Evolutionary conservation across 2,113 vertebrate species (phyloP), one percentile per base, ranked within the genome.

Genomic region (Colistium nudipinnis): DNA sequence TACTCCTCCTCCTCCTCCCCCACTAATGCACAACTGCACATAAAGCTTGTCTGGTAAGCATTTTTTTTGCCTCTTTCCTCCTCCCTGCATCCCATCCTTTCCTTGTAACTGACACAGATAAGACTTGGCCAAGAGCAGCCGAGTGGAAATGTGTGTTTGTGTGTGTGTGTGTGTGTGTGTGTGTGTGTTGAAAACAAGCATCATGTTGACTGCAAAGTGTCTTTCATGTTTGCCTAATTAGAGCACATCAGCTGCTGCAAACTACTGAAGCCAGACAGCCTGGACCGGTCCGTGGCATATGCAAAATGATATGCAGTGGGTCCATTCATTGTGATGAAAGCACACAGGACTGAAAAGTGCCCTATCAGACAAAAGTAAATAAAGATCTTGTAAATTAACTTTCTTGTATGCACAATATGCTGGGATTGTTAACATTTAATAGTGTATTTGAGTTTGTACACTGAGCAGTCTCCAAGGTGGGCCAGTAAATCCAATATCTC

Each of bases 1-100:
- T 8, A 3, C 49, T 30, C 4, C 72, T 67, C 31, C 83, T 71
- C 60, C 70, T 56, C 76, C 66, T 71, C 51, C 80, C 61, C 87
- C 69, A 73, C 77, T 88, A 86, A 87, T 82, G 88, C 83, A 83
- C 83, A 85, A 81, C 81, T 84, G 85, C 88, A 89, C 80, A 85
- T 81, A 82, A 85, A 87, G 89, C 77, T 89, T 90, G 86, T 87
- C 85, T 88, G 88, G 49, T 89, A 90, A 90, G 89, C 88, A 88
- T 74, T 89, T 86, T 87, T 68, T 12, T 27, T 1, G 6, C 31
- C 59, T 82, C 80, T 65, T 76, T 79, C 82, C 73, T 78, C 82
- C 77, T 78, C 63, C 38, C 70, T 53, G 31, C 78, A 78, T 87
- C 82, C 60, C 77, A 66, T 81, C 74, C 49, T 74, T 60, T 71